A percentile compares a stretch with the other conserved stretches of the same genome.
These are phyloP conservation scores for Montipora capitata DNA, from an alignment of 92 coral and sea anemone genomes.

Conservation along the genomic window DNA sequence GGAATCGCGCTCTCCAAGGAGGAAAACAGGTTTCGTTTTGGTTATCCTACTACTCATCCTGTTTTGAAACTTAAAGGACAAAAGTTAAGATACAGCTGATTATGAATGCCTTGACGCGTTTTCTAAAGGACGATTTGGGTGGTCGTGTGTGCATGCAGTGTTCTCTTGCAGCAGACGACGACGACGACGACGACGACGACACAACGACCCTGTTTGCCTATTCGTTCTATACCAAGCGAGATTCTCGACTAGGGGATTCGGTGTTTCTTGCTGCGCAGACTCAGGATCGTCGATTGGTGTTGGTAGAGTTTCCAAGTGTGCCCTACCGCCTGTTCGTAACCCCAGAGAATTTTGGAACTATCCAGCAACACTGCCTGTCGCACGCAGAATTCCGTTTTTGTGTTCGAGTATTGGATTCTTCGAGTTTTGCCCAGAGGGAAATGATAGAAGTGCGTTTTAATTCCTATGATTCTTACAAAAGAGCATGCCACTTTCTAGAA, in stretches of 20 bases:
- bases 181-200: not conserved
- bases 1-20: not conserved
- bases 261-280: slow-evolving; percentile 11
- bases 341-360: not conserved
- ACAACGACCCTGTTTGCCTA: not conserved
- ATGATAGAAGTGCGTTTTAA: slow-evolving; percentile 1
- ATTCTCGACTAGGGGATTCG: not conserved
- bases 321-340: slow-evolving; percentile 10
- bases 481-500: not conserved
- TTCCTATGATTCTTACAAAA: not conserved
- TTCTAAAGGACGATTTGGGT: not conserved
- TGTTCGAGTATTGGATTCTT: not conserved
- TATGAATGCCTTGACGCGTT: not conserved
- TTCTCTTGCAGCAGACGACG: not conserved
- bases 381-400: slow-evolving; percentile 11
- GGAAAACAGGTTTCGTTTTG: not conserved
- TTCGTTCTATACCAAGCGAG: slow-evolving; percentile 6
- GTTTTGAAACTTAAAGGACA: not conserved
- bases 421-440: not conserved
- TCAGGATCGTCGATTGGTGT: not conserved
- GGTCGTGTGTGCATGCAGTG: slow-evolving; percentile 10
- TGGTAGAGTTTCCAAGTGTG: not conserved
- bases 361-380: not conserved
- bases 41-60: not conserved
- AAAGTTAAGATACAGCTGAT: too few species aligned